Base-by-base conservation (phyloP, 2,888 invertebrate species). In the Clusia tigrina region DNA sequence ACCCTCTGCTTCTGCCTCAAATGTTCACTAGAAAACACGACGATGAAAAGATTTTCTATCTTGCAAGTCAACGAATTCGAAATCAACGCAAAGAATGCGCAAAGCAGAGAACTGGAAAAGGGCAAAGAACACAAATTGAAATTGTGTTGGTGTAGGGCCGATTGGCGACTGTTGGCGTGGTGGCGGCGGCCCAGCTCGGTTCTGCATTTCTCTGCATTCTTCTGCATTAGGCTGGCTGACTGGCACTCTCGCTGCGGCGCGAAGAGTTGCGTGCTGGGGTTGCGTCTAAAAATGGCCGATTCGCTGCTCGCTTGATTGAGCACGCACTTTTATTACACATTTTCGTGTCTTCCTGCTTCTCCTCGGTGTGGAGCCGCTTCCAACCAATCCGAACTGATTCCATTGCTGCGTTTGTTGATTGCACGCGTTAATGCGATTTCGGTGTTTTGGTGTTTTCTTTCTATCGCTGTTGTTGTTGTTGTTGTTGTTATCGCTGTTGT, bases 341-440 rank as follows among this genome's bases (percentile, higher is more conserved):
- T 9, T 32, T 32, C 12, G 5, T 12, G 5, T 32, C 32, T 32
- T n/a, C 12, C 32, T 32, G 42, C 42, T 42, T 42, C 42, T 6
- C 2, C 42, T 42, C 2, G 9, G 32, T 6, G 32, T 32, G 32
- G 6, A 12, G 32, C n/a, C 12, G 32, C 32, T 32, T 32, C 6
- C 32, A 32, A 12, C 32, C 6, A 6, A 12, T 9, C 12, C 32
- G 32, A 12, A 9, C 12, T 12, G 32, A 12, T 32, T 32, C 32
- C 6, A 6, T 32, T 32, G 6, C 6, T 6, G 3, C 42, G 42
- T n/a, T 42, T 42, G 20, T 17, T n/a, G 54, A 2, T 12, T 54
- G 52, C 52, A 52, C 24, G 52, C 18, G 18, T 52, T 23, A 24
- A 54, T 54, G 25, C 25, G n/a, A 54, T 54, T 25, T 9, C 25